phyloP scores from a whole-genome alignment of 2,888 invertebrate species.

The Amiota minor region DNA sequence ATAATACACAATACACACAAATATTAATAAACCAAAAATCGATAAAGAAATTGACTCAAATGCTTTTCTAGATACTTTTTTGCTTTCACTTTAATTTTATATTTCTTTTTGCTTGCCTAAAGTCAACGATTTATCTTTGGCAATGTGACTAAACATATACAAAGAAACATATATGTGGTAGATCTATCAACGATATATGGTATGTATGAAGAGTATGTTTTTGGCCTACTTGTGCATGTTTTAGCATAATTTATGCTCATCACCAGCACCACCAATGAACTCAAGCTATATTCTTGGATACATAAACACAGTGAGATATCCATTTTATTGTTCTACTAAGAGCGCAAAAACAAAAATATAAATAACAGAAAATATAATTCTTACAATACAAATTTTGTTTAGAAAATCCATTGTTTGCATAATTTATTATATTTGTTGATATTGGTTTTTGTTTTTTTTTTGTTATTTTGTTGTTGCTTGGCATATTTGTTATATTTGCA shows the following conservation, averaged over 20 bases:
- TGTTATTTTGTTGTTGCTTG: neutral
- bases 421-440: constrained; percentile 15
- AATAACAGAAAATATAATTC: constrained; percentile 1
- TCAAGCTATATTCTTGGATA: too few species aligned
- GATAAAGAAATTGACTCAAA: too few species aligned
- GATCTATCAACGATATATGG: neutral
- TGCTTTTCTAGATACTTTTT: too few species aligned
- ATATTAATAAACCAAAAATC: too few species aligned
- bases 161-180: neutral
- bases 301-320: too few species aligned
- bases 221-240: constrained; percentile 1
- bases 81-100: too few species aligned
- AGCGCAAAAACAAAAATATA: neutral
- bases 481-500: constrained; percentile 16
- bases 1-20: too few species aligned
- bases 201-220: constrained; percentile 14
- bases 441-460: too few species aligned
- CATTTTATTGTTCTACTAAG: neutral
- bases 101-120: neutral
- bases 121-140: constrained; percentile 11
- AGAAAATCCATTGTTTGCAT: constrained; percentile 11
- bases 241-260: constrained; percentile 20
- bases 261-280: too few species aligned
- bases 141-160: neutral
- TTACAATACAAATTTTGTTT: neutral